phyloP scores from a whole-genome alignment of 2,888 invertebrate species.

The Andrena fulva region DNA sequence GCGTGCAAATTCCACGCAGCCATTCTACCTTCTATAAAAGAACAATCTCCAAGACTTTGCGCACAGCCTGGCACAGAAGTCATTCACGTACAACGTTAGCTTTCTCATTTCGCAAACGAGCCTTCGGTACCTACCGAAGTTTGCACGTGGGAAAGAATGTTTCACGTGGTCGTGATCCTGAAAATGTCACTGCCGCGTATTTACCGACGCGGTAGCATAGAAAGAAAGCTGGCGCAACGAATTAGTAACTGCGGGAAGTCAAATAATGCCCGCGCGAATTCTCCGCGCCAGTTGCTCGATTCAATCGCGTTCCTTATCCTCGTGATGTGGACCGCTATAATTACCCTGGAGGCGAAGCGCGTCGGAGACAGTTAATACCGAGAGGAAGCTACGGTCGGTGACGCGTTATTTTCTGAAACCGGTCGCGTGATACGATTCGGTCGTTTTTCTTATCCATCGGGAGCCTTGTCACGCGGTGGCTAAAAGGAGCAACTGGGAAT shows the following conservation, averaged over 20 bases:
- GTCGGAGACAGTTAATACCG: constrained; percentile 12
- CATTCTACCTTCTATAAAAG: not conserved
- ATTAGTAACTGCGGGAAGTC: not conserved
- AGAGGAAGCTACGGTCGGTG: constrained; percentile 48
- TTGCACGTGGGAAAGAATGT: too few relatives aligned
- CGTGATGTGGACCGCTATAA: not conserved
- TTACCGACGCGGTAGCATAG: not conserved
- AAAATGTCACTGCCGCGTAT: too few relatives aligned
- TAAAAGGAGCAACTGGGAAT: not conserved
- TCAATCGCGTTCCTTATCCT: not conserved
- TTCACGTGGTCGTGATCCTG: too few relatives aligned
- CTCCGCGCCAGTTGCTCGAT: not conserved
- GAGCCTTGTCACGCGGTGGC: not conserved
- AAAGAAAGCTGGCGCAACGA: not conserved
- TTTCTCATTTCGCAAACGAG: too few relatives aligned
- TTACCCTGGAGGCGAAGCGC: not conserved
- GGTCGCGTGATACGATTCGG: constrained; percentile 51
- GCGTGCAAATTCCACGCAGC: not conserved
- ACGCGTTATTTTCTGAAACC: constrained; percentile 61
- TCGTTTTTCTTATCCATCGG: constrained; percentile 50
- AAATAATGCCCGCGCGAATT: not conserved
- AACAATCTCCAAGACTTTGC: not conserved
- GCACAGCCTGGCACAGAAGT: not conserved
- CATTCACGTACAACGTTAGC: not conserved
- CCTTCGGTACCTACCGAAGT: too few relatives aligned